Base-by-base conservation (phyloP, 1,140 invertebrate genomes). In the Parasteatoda tepidariorum region DNA sequence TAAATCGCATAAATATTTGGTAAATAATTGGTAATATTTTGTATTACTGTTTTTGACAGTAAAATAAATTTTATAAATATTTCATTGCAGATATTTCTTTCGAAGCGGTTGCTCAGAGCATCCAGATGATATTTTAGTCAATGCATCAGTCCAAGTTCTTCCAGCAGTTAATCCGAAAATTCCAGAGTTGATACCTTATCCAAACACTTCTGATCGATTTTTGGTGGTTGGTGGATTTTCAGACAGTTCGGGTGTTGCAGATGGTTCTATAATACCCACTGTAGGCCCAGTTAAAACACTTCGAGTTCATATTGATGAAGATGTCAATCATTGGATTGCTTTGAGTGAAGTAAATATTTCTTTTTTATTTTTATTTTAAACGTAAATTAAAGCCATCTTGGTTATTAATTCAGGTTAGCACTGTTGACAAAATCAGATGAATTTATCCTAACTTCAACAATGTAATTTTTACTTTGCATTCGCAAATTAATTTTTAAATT, bases 51-150 rank as follows among this genome's bases (percentile, higher is more conserved):
- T n/a, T n/a, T n/a, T n/a, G n/a, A n/a, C n/a, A n/a, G n/a, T n/a
- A n/a, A n/a, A n/a, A n/a, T n/a, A n/a, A n/a, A n/a, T n/a, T n/a
- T n/a, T n/a, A n/a, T n/a, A n/a, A n/a, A n/a, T n/a, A 48, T 4
- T 48, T 70, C 9, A 15, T 55, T 22, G 55, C 89, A 96, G 95
- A 85, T 97, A 93, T 89, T 91, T 94, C 83, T 96, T 99, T 87
- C 92, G 94, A 74, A 97, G 95, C 89, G 96, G 96, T 26, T 98
- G 98, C 89, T 92, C 93, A 2, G 95, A 98, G 86, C 96, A 98
- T 90, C 93, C 94, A 0, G 94, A 93, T 11, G 97, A 98, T 89
- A 93, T 94, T 85, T 22, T 84, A 22, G 94, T 98, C 87, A 95
- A 98, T 86, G 73, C 84, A 0, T 79, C 84, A 3, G 74, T 84